Percentiles rank a stretch among this genome's conserved stretches.
These are phyloP conservation scores for Cremastinae sp. DNA, from an alignment of 2,888 invertebrate genomes.

Conservation along the genomic window DNA sequence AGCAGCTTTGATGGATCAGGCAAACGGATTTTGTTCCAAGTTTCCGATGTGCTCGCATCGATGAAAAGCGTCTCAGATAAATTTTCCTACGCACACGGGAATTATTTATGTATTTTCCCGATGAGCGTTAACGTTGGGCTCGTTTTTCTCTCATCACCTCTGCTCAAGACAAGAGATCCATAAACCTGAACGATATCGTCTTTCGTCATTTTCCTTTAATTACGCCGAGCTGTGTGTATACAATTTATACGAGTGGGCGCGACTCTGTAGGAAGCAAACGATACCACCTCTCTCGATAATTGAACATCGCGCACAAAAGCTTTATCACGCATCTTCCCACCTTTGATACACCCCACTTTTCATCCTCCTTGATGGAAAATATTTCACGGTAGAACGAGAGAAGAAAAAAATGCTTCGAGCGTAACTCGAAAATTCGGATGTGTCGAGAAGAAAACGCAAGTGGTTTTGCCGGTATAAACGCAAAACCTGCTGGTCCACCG, in stretches of 20 bases:
- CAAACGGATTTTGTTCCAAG: too few relatives aligned
- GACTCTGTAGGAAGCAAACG: too few relatives aligned
- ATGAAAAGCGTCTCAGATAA: neutral
- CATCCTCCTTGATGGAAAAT: too few relatives aligned
- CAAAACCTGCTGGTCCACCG: conserved; percentile 32
- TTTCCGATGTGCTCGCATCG: conserved; percentile 7
- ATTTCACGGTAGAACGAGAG: conserved; percentile 1
- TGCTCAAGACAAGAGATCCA: neutral
- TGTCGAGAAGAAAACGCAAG: conserved; percentile 8
- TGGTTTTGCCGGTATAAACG: neutral
- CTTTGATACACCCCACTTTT: too few relatives aligned
- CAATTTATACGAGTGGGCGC: neutral
- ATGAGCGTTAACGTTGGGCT: conserved; percentile 30
- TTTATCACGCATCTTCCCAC: too few relatives aligned
- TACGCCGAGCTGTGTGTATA: conserved; percentile 13
- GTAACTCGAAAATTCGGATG: conserved; percentile 57
- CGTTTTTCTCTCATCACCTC: conserved; percentile 5
- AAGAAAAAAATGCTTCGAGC: conserved; percentile 48
- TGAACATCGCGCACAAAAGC: too few relatives aligned
- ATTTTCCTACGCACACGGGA: neutral
- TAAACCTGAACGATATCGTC: conserved; percentile 1
- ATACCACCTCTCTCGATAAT: too few relatives aligned
- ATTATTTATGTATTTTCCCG: conserved; percentile 33
- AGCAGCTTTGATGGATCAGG: too few relatives aligned
- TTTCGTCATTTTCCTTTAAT: conserved; percentile 29